Percentiles rank a stretch among this genome's conserved stretches.
Conservation (phyloP, 2,888 invertebrate genomes). For the Brenthis hecate region DNA sequence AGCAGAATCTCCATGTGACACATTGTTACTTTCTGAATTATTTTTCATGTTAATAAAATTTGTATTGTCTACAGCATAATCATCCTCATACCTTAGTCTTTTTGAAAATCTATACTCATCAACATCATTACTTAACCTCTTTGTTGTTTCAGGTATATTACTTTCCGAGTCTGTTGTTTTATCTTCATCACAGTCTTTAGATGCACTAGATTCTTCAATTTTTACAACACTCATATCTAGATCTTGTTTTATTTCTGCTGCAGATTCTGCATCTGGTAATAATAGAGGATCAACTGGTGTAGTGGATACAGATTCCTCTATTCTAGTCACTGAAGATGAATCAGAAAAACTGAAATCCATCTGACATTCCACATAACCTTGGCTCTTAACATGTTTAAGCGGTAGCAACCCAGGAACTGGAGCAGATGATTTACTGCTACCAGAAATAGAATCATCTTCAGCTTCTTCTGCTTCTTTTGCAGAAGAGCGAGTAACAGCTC, state of each 20-base stretch:
- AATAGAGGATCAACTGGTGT: slow-evolving; percentile 76
- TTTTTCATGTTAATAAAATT: slow-evolving; percentile 51
- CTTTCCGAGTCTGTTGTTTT: slow-evolving; percentile 57
- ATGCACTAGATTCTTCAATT: slow-evolving; percentile 64
- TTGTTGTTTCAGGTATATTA: slow-evolving; percentile 58
- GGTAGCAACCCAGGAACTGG: slow-evolving; percentile 76
- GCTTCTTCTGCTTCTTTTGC: slow-evolving; percentile 72
- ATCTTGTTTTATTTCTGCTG: slow-evolving; percentile 66
- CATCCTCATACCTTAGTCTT: slow-evolving; percentile 68
- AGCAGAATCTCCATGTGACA: slow-evolving; percentile 61
- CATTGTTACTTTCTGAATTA: slow-evolving; percentile 51
- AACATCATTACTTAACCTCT: slow-evolving; percentile 65
- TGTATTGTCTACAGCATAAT: slow-evolving; percentile 55
- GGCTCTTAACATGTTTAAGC: slow-evolving; percentile 64
- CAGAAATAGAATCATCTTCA: slow-evolving; percentile 53
- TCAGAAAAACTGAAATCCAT: slow-evolving; percentile 75
- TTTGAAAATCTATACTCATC: slow-evolving; percentile 60
- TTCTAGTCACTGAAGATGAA: slow-evolving; percentile 64
- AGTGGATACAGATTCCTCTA: slow-evolving; percentile 68
- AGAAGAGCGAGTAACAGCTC: slow-evolving; percentile 85
- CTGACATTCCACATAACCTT: slow-evolving; percentile 73
- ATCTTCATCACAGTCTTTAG: slow-evolving; percentile 65
- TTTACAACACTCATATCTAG: slow-evolving; percentile 68
- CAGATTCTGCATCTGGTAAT: slow-evolving; percentile 66
- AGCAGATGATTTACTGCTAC: slow-evolving; percentile 60